phyloP scores from a whole-genome alignment of 2,888 invertebrate genomes.

The Empis livida region DNA sequence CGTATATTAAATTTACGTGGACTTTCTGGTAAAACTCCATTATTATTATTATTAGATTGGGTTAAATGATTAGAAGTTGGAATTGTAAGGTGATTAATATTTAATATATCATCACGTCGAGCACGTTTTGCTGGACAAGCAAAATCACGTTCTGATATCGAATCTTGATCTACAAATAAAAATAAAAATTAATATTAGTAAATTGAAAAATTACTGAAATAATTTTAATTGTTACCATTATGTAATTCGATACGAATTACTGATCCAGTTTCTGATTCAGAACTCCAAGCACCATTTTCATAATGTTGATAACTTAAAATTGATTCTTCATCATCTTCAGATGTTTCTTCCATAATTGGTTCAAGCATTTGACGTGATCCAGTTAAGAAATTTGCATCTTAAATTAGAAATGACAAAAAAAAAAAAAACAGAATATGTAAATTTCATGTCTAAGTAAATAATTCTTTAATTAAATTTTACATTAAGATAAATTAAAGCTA shows the following conservation, averaged over 20 bases:
- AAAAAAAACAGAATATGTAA: no score
- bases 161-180: conserved; percentile 29
- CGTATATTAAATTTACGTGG: not conserved
- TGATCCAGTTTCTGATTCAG: conserved; percentile 69
- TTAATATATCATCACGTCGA: conserved; percentile 42
- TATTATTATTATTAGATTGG: not conserved
- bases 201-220: not conserved
- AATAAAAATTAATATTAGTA: not conserved
- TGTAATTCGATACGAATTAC: conserved; percentile 56
- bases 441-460: not conserved
- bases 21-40: not conserved
- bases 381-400: conserved; percentile 32
- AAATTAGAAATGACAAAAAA: conserved; percentile 1
- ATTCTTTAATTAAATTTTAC: not conserved
- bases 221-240: conserved; percentile 20
- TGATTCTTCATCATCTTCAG: conserved; percentile 50
- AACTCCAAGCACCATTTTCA: conserved; percentile 31
- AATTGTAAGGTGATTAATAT: conserved; percentile 1
- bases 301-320: conserved; percentile 29
- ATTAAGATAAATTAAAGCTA: no score
- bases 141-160: conserved; percentile 54
- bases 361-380: conserved; percentile 45
- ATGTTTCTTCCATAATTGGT: conserved; percentile 80
- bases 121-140: conserved; percentile 63
- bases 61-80: conserved; percentile 3